A percentile compares a stretch with the other conserved stretches of the same genome.
Evolutionary conservation across 2,113 vertebrate species (phyloP).

Genomic region (Blennius ocellaris): DNA sequence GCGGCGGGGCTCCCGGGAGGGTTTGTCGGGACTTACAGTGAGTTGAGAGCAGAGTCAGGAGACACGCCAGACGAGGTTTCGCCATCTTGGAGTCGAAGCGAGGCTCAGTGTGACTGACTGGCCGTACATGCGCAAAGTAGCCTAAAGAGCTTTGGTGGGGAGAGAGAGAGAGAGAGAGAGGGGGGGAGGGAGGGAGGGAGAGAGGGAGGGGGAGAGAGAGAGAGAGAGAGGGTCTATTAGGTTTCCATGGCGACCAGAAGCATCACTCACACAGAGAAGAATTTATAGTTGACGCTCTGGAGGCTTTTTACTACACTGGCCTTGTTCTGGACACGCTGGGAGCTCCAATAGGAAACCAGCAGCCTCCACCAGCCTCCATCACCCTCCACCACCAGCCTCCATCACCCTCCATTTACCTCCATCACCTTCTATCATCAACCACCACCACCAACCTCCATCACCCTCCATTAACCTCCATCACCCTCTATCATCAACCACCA

Average conservation of each 20-base stretch:
- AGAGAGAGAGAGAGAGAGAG: conserved; percentile 65
- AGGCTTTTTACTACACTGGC: conserved; percentile 61
- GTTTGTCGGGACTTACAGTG: conserved; percentile 76
- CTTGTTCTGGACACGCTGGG: conserved; percentile 43
- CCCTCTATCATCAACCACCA: too few species aligned
- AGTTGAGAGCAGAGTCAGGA: conserved; percentile 82
- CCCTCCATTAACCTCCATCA: too few species aligned
- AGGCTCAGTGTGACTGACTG: conserved; percentile 70
- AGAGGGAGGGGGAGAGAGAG: background rate
- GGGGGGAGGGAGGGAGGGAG: background rate
- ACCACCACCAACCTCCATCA: too few species aligned
- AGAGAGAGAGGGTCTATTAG: conserved; percentile 51
- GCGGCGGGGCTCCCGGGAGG: too few species aligned
- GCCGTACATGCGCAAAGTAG: conserved; percentile 84
- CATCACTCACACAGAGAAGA: conserved; percentile 74
- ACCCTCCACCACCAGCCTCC: too few species aligned
- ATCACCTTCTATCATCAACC: too few species aligned
- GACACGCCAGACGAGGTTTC: conserved; percentile 81
- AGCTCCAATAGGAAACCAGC: conserved; percentile 30
- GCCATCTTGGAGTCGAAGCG: conserved; percentile 86
- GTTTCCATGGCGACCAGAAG: conserved; percentile 80
- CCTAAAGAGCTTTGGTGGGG: conserved; percentile 66
- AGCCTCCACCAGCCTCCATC: too few species aligned
- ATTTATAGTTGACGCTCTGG: conserved; percentile 71
- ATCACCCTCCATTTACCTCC: too few species aligned